Percentiles rank a stretch among this genome's conserved stretches.
phyloP scores from a whole-genome alignment of 1,140 invertebrate genomes.

The Mamestra configurata region DNA sequence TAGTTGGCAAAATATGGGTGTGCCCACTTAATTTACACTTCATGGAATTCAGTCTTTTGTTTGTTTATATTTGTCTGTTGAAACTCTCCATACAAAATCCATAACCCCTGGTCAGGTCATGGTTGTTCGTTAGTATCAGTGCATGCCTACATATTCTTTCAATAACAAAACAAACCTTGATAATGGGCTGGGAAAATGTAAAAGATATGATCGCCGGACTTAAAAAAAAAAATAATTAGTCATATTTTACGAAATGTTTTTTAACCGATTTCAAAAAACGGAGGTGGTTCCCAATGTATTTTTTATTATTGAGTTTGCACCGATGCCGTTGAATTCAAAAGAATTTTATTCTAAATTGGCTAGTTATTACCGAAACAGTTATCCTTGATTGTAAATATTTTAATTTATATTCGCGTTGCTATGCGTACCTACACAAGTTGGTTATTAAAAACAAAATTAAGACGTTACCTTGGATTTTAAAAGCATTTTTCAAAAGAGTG shows the following conservation, averaged over 20 bases:
- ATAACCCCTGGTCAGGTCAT: background rate
- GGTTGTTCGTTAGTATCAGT: background rate
- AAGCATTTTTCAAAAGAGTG: background rate
- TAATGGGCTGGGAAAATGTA: background rate
- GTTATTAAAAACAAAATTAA: background rate
- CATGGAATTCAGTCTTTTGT: too few species aligned
- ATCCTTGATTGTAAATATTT: background rate
- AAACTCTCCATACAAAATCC: background rate
- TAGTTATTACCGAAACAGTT: background rate
- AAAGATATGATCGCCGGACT: background rate
- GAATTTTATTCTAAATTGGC: background rate
- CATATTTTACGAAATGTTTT: too few species aligned
- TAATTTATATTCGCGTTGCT: constrained; percentile 3
- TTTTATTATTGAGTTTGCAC: too few species aligned
- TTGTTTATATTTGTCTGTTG: too few species aligned
- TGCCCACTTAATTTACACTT: too few species aligned
- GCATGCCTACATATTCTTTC: background rate
- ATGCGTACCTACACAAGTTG: background rate
- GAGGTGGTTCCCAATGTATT: too few species aligned
- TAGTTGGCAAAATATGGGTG: too few species aligned
- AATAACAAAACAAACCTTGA: background rate
- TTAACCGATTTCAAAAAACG: too few species aligned
- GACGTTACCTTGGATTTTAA: constrained; percentile 2
- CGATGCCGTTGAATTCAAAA: background rate
- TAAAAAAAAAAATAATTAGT: background rate